phyloP scores from a whole-genome alignment of 2,888 invertebrate species.

The Maniola hyperantus region DNA sequence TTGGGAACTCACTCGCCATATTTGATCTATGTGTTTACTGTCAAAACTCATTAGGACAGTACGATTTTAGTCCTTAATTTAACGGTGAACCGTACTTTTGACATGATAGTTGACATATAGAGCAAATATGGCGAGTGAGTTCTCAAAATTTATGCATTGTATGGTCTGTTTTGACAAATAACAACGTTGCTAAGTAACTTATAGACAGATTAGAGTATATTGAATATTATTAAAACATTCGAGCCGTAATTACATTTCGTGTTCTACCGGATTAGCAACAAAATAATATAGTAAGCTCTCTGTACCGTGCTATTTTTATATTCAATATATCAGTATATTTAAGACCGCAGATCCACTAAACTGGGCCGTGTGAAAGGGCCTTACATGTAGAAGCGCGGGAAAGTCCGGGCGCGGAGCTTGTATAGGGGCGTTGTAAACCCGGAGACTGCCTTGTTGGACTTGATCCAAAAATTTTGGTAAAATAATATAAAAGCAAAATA shows the following conservation, averaged over 20 bases:
- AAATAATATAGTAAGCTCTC: constrained; percentile 30
- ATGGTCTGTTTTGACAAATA: too few relatives aligned
- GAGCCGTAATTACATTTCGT: not conserved
- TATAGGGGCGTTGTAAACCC: constrained; percentile 56
- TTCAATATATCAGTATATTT: constrained; percentile 30
- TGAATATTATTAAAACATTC: too few relatives aligned
- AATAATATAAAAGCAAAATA: constrained; percentile 78
- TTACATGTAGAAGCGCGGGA: constrained; percentile 58
- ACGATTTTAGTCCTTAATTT: too few relatives aligned
- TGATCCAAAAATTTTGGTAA: constrained; percentile 73
- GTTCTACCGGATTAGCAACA: not conserved
- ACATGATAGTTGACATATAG: too few relatives aligned
- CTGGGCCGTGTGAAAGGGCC: constrained; percentile 55
- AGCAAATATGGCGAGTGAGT: too few relatives aligned
- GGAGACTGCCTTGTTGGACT: constrained; percentile 74
- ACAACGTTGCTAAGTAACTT: too few relatives aligned
- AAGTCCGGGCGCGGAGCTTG: constrained; percentile 63
- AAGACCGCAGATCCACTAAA: constrained; percentile 55
- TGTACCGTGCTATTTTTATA: constrained; percentile 40
- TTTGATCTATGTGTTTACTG: too few relatives aligned
- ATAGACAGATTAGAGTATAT: too few relatives aligned
- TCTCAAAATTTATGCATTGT: too few relatives aligned
- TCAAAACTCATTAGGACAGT: too few relatives aligned
- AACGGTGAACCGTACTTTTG: too few relatives aligned
- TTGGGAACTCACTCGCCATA: too few relatives aligned